Conservation (phyloP, 2,888 invertebrate species). For the Melinaea menophilus region DNA sequence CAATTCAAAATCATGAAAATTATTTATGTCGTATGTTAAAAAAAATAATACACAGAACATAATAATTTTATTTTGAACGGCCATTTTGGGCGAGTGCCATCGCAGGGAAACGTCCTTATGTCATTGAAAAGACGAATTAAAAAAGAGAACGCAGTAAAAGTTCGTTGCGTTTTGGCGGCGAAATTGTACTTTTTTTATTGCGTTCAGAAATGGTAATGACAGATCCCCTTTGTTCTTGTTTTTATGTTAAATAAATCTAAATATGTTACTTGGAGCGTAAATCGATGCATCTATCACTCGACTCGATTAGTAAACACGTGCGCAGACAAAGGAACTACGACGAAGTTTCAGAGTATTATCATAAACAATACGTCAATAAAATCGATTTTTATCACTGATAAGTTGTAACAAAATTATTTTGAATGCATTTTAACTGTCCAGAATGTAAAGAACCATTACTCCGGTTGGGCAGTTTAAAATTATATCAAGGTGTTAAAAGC, state of each 20-base stretch:
- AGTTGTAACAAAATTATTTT: slow-evolving; percentile 2
- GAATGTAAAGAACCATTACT: slow-evolving; percentile 24
- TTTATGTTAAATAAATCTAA: background rate
- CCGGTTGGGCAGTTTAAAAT: slow-evolving; percentile 22
- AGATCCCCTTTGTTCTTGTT: background rate
- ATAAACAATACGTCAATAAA: no score
- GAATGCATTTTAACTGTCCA: slow-evolving; percentile 16
- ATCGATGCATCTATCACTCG: no score
- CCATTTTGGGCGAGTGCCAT: slow-evolving; percentile 53
- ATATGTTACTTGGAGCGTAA: no score
- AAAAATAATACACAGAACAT: slow-evolving; percentile 7
- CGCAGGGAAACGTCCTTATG: slow-evolving; percentile 58
- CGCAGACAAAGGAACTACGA: no score
- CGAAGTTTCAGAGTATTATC: no score
- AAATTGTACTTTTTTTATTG: slow-evolving; percentile 11
- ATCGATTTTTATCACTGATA: no score
- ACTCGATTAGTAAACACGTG: no score
- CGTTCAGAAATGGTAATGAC: slow-evolving; percentile 16
- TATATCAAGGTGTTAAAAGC: slow-evolving; percentile 29
- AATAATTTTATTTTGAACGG: slow-evolving; percentile 11
- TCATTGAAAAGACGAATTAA: slow-evolving; percentile 55
- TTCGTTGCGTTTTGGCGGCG: slow-evolving; percentile 33
- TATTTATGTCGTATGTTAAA: background rate
- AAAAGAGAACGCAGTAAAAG: slow-evolving; percentile 40
- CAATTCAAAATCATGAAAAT: no score